Percentiles rank a stretch among this genome's conserved stretches.
These are phyloP conservation scores for Phenganax stokvisi DNA, from an alignment of 92 coral and sea anemone species.

Conservation along the genomic window DNA sequence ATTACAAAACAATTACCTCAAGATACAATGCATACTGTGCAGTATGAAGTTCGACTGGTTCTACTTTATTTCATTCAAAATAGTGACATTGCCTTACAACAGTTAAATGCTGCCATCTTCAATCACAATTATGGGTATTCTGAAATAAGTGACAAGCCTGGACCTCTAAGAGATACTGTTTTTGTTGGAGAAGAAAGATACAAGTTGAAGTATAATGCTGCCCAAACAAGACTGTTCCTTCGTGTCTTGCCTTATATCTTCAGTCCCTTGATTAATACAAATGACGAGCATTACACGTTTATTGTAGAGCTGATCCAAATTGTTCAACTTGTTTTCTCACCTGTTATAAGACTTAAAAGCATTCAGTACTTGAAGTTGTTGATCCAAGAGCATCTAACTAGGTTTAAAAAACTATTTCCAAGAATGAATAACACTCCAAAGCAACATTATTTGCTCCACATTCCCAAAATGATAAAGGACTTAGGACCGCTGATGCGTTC, in stretches of 20 bases:
- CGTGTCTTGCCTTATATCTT: constrained; percentile 8
- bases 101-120: neutral
- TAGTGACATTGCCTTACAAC: neutral
- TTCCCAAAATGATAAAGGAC: neutral
- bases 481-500: neutral
- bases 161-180: constrained; percentile 12
- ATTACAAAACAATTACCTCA: constrained; percentile 12
- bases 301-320: neutral
- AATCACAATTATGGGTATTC: constrained; percentile 14
- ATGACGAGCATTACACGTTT: neutral
- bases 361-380: neutral
- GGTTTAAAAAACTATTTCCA: constrained; percentile 16
- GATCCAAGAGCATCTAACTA: neutral
- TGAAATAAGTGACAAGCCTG: constrained; percentile 23
- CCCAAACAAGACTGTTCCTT: constrained; percentile 12
- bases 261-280: constrained; percentile 1
- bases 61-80: constrained; percentile 9
- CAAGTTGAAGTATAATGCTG: constrained; percentile 33
- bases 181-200: constrained; percentile 1
- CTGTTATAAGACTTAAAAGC: neutral
- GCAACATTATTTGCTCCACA: constrained; percentile 19
- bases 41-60: neutral
- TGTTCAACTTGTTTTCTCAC: constrained; percentile 13
- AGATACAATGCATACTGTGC: constrained; percentile 12
- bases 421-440: neutral